Conservation (phyloP, 2,113 vertebrate species). For the Salvator merianae region DNA sequence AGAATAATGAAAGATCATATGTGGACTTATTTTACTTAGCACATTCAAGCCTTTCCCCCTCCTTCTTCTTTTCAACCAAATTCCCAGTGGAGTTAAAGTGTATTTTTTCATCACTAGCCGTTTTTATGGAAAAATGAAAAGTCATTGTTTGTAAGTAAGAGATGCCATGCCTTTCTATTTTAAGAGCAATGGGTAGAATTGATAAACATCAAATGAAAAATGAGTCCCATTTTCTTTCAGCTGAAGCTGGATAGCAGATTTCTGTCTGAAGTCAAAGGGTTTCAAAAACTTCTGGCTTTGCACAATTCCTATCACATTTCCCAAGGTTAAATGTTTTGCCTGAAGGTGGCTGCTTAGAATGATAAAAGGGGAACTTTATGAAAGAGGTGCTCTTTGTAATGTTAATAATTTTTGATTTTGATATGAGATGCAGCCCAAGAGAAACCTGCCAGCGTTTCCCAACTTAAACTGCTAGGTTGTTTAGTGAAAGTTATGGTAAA, state of each 20-base stretch:
- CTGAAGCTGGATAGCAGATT: constrained; percentile 63
- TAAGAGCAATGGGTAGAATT: constrained; percentile 59
- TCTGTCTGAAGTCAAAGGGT: constrained; percentile 69
- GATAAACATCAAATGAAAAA: constrained; percentile 74
- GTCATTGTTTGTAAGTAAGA: constrained; percentile 60
- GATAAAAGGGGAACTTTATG: constrained; percentile 80
- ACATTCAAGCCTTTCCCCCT: not conserved
- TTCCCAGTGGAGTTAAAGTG: constrained; percentile 39
- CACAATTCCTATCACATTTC: constrained; percentile 78
- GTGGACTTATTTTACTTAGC: constrained; percentile 21
- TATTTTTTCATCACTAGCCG: constrained; percentile 25
- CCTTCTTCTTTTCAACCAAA: constrained; percentile 47
- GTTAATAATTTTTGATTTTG: constrained; percentile 83
- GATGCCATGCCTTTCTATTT: constrained; percentile 46
- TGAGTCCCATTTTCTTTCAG: constrained; percentile 57
- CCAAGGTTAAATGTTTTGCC: constrained; percentile 83
- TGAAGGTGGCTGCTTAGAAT: constrained; percentile 80
- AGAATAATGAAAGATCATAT: constrained; percentile 38
- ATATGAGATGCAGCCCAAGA: constrained; percentile 78
- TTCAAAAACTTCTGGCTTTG: constrained; percentile 72
- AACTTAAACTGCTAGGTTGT: not conserved
- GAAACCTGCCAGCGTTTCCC: constrained; percentile 72
- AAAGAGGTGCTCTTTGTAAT: constrained; percentile 82
- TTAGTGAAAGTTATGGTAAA: constrained; percentile 33
- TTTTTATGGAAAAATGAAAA: constrained; percentile 53